Percentiles rank a stretch among this genome's conserved stretches.
Evolutionary conservation across 2,888 invertebrate genomes (phyloP).

Genomic region (Epirrhoe alternata): DNA sequence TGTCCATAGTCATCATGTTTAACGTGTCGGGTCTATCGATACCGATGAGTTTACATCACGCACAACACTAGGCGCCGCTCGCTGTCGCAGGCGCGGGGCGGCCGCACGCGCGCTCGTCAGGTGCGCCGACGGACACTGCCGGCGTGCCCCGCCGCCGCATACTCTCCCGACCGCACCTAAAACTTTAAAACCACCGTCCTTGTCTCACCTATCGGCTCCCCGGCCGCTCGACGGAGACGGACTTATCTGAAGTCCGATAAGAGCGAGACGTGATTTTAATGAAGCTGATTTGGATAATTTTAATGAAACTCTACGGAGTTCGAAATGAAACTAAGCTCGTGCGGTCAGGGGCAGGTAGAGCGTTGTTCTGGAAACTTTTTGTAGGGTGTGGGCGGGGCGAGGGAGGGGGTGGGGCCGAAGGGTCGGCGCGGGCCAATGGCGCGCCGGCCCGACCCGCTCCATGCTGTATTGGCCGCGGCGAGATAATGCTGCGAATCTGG

Average conservation of each 20-base stretch:
- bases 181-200: conserved; percentile 63
- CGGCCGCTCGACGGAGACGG: conserved; percentile 58
- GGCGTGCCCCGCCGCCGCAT: conserved; percentile 57
- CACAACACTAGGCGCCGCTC: conserved; percentile 69
- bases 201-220: conserved; percentile 53
- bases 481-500: conserved; percentile 83
- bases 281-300: conserved; percentile 53
- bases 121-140: conserved; percentile 74
- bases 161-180: conserved; percentile 75
- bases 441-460: conserved; percentile 46
- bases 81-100: conserved; percentile 54
- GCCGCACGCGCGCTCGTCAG: conserved; percentile 76
- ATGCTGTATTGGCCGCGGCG: conserved; percentile 70
- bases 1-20: conserved; percentile 92
- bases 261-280: conserved; percentile 63
- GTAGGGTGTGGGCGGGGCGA: conserved; percentile 78
- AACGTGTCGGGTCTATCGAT: conserved; percentile 71
- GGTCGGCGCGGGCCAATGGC: conserved; percentile 62
- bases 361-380: conserved; percentile 65
- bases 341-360: conserved; percentile 65
- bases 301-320: conserved; percentile 58
- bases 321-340: conserved; percentile 62
- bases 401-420: conserved; percentile 78
- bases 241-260: conserved; percentile 65
- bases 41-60: conserved; percentile 67